Evolutionary conservation across 2,888 invertebrate genomes (phyloP).

Genomic region (Melinaea marsaeus): DNA sequence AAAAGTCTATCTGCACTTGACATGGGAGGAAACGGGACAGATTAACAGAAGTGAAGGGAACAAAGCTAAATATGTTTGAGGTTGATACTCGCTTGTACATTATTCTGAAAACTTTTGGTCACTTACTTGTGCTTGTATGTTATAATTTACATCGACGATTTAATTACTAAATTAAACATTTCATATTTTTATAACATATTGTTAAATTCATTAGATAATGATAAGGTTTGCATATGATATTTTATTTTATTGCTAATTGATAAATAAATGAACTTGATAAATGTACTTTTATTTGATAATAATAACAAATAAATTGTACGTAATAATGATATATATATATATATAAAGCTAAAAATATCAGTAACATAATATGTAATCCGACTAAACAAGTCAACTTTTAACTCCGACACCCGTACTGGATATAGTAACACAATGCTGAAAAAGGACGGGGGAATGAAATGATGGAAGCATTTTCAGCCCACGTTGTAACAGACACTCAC

Average conservation of each 20-base stretch:
- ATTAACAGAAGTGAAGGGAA: conserved; percentile 77
- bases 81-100: conserved; percentile 69
- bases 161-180: conserved; percentile 12
- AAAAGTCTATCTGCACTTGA: conserved; percentile 78
- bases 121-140: conserved; percentile 23
- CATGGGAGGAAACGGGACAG: conserved; percentile 77
- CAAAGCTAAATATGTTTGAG: conserved; percentile 78
- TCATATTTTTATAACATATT: neutral
- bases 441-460: conserved; percentile 72
- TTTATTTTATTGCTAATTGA: too few relatives aligned
- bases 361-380: neutral
- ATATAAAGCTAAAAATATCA: neutral
- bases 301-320: too few relatives aligned
- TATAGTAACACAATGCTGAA: conserved; percentile 68
- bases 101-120: conserved; percentile 50
- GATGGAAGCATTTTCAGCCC: conserved; percentile 74
- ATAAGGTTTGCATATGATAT: too few relatives aligned
- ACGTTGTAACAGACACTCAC: conserved; percentile 56
- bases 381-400: conserved; percentile 13
- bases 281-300: too few relatives aligned
- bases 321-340: neutral
- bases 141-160: conserved; percentile 24
- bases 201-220: too few relatives aligned
- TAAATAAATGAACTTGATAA: too few relatives aligned
- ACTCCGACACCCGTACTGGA: conserved; percentile 42